Evolutionary conservation across 2,888 invertebrate species (phyloP).

Genomic region (Mesorhabditis spiculigera): DNA sequence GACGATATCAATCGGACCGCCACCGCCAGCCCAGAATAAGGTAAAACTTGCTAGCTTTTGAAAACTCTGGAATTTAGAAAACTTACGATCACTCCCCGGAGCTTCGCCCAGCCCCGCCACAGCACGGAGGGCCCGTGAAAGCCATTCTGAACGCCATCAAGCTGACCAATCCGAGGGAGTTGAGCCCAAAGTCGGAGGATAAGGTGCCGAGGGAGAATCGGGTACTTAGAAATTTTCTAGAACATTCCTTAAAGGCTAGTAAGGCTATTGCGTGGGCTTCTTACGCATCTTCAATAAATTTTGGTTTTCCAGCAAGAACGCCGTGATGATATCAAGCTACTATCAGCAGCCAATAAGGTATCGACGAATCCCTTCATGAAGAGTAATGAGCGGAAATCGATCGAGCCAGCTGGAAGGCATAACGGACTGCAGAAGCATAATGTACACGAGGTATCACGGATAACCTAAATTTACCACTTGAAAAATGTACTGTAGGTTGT

Average conservation of each 20-base stretch:
- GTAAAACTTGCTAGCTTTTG: background rate
- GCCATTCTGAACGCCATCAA: background rate
- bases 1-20: background rate
- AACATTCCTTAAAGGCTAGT: too few relatives aligned
- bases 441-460: background rate
- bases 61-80: background rate
- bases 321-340: background rate
- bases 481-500: slow-evolving; percentile 20
- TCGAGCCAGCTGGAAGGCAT: background rate
- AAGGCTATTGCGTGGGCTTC: background rate
- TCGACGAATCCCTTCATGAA: slow-evolving; percentile 1
- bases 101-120: background rate
- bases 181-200: background rate
- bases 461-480: background rate
- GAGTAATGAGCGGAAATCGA: background rate
- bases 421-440: background rate
- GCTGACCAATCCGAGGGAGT: background rate
- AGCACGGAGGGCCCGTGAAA: slow-evolving; percentile 5
- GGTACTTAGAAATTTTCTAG: too few relatives aligned
- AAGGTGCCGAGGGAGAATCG: slow-evolving; percentile 4
- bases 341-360: background rate
- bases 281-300: background rate
- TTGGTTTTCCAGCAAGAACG: background rate
- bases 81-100: background rate
- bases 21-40: background rate